Evolutionary conservation across 2,888 invertebrate genomes (phyloP).

Genomic region (Drosophila pseudotalamancana): DNA sequence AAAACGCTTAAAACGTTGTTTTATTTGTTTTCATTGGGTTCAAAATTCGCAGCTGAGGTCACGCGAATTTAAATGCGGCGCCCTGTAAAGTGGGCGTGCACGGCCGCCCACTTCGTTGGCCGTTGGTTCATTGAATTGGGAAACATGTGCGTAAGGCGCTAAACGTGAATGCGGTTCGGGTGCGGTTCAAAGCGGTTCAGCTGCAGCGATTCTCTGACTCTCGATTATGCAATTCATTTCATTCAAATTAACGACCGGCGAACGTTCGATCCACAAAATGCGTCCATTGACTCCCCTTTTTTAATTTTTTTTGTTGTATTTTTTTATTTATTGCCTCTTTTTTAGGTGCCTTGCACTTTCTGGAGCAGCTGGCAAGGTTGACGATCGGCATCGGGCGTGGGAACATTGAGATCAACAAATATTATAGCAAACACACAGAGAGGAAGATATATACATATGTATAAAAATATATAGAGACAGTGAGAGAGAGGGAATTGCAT

Average conservation of each 20-base stretch:
- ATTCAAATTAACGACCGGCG: slow-evolving; percentile 41
- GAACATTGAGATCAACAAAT: slow-evolving; percentile 14
- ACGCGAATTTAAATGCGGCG: slow-evolving; percentile 38
- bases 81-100: slow-evolving; percentile 71
- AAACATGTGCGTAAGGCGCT: slow-evolving; percentile 9
- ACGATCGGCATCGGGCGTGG: slow-evolving; percentile 27
- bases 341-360: slow-evolving; percentile 30
- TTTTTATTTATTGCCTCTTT: too few relatives aligned
- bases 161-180: slow-evolving; percentile 9
- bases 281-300: slow-evolving; percentile 37
- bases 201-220: not conserved
- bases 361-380: slow-evolving; percentile 28
- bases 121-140: slow-evolving; percentile 20
- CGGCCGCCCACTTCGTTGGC: slow-evolving; percentile 12
- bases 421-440: too few relatives aligned
- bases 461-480: not conserved
- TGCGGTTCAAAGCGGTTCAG: slow-evolving; percentile 7
- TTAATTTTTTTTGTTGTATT: not conserved
- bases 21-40: slow-evolving; percentile 54
- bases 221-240: slow-evolving; percentile 45
- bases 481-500: not conserved
- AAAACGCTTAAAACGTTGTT: slow-evolving; percentile 14
- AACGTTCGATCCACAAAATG: slow-evolving; percentile 27
- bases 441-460: too few relatives aligned
- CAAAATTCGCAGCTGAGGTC: slow-evolving; percentile 78